Evolutionary conservation across 2,888 invertebrate genomes (phyloP).

Genomic region (Noctua comes): DNA sequence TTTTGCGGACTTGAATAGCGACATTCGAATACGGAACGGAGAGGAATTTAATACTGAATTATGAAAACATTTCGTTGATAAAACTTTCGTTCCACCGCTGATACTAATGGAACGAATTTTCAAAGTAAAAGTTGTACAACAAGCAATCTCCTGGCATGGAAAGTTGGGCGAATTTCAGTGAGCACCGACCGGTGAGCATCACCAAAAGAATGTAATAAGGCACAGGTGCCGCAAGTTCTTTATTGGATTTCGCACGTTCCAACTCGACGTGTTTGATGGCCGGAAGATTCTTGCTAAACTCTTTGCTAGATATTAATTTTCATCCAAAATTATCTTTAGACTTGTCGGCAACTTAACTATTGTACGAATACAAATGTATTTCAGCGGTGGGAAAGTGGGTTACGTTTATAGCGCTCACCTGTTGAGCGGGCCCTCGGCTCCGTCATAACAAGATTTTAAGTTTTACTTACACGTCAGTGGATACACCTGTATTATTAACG

Average conservation of each 20-base stretch:
- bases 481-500: slow-evolving; percentile 35
- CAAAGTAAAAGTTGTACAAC: slow-evolving; percentile 88
- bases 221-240: slow-evolving; percentile 89
- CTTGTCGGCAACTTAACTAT: slow-evolving; percentile 63
- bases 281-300: slow-evolving; percentile 88
- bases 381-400: slow-evolving; percentile 48
- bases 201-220: slow-evolving; percentile 90
- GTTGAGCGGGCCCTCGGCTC: slow-evolving; percentile 49
- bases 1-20: slow-evolving; percentile 54
- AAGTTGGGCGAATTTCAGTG: slow-evolving; percentile 85
- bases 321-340: slow-evolving; percentile 77
- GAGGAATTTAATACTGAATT: slow-evolving; percentile 76
- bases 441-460: slow-evolving; percentile 54
- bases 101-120: slow-evolving; percentile 88
- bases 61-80: slow-evolving; percentile 79
- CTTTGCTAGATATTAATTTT: slow-evolving; percentile 86
- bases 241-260: slow-evolving; percentile 90
- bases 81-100: slow-evolving; percentile 81
- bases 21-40: slow-evolving; percentile 65
- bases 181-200: slow-evolving; percentile 82
- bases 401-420: slow-evolving; percentile 58
- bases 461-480: slow-evolving; percentile 41
- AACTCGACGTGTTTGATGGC: slow-evolving; percentile 88
- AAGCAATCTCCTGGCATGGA: slow-evolving; percentile 86
- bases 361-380: slow-evolving; percentile 44